Evolutionary conservation across 1,140 invertebrate genomes (phyloP).

Genomic region (Penaeus indicus): DNA sequence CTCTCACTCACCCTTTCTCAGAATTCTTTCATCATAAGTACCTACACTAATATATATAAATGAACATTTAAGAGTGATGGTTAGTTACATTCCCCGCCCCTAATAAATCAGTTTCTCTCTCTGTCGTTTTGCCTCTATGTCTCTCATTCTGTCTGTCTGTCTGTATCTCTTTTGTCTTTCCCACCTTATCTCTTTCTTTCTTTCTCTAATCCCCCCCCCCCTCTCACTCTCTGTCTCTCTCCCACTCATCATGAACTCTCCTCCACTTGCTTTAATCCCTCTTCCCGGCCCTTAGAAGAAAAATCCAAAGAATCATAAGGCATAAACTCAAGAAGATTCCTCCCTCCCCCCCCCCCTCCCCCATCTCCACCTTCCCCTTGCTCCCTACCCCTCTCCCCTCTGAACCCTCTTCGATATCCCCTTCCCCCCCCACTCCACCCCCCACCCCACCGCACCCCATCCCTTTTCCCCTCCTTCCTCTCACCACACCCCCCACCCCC

Average conservation of each 20-base stretch:
- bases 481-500: too few relatives aligned
- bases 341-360: neutral
- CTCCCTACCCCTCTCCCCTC: neutral
- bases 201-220: neutral
- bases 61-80: too few relatives aligned
- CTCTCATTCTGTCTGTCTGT: too few relatives aligned
- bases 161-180: too few relatives aligned
- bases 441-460: neutral
- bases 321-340: neutral
- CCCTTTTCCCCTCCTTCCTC: neutral
- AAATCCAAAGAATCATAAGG: neutral
- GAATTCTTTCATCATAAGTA: too few relatives aligned
- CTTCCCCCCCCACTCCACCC: neutral
- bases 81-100: too few relatives aligned
- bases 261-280: neutral
- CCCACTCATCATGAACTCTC: neutral
- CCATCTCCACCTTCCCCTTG: neutral
- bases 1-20: too few relatives aligned
- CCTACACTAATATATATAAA: too few relatives aligned
- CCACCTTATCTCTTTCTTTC: too few relatives aligned
- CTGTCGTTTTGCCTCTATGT: too few relatives aligned
- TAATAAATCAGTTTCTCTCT: too few relatives aligned
- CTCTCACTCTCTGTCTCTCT: conserved; percentile 9
- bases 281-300: too few relatives aligned
- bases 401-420: conserved; percentile 9